Evolutionary conservation across 2,797 vertebrate species (phyloP).

Genomic region (Danio tinwini): DNA sequence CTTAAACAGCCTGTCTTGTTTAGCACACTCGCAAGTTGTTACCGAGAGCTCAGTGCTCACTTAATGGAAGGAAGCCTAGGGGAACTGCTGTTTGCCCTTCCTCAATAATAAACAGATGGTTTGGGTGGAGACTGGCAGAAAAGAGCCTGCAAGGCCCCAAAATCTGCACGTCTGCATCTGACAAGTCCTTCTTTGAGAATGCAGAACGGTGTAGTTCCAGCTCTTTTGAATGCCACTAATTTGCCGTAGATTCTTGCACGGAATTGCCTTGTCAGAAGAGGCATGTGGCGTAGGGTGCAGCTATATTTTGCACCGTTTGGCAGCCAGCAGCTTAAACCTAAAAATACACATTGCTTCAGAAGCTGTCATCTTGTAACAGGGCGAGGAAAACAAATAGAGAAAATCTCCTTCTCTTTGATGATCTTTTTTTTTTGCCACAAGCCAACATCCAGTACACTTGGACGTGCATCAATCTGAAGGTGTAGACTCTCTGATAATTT

Average conservation of each 20-base stretch:
- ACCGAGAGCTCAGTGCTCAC: conserved; percentile 53
- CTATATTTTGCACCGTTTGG: conserved; percentile 74
- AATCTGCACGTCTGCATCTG: conserved; percentile 47
- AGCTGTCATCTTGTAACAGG: conserved; percentile 72
- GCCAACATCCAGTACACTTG: background rate
- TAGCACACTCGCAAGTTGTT: conserved; percentile 48
- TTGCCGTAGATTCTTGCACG: conserved; percentile 41
- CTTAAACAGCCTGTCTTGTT: conserved; percentile 18
- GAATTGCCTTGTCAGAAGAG: conserved; percentile 49
- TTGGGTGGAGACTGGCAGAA: conserved; percentile 63
- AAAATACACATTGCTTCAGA: conserved; percentile 73
- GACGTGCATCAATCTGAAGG: background rate
- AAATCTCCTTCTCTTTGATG: conserved; percentile 30
- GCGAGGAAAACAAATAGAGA: conserved; percentile 66
- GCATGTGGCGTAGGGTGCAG: conserved; percentile 58
- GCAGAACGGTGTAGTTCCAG: background rate
- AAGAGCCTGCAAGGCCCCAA: conserved; percentile 26
- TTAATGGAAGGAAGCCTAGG: conserved; percentile 13
- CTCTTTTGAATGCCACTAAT: conserved; percentile 45
- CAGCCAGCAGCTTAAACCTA: conserved; percentile 70
- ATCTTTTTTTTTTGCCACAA: conserved; percentile 56
- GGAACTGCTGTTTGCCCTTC: conserved; percentile 60
- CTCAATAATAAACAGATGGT: conserved; percentile 75
- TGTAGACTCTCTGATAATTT: background rate
- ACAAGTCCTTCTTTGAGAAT: conserved; percentile 34